Percentiles rank a stretch among this genome's conserved stretches.
Conservation (phyloP, 2,888 invertebrate genomes). For the Abscondita cerata region DNA sequence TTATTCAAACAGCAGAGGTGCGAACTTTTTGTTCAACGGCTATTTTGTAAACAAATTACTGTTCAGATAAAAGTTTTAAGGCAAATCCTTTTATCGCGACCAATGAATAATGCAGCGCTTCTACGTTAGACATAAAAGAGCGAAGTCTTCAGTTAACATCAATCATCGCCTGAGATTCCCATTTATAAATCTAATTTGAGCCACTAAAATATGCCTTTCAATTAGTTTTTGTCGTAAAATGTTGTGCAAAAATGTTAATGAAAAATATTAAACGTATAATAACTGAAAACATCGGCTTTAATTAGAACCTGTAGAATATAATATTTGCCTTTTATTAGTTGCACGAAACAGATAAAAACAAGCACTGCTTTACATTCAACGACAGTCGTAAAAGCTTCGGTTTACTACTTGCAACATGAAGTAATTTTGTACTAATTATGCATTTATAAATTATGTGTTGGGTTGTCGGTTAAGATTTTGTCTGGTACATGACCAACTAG, state of each 20-base stretch:
- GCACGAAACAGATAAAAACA: conserved; percentile 11
- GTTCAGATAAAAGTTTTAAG: conserved; percentile 59
- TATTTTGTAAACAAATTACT: conserved; percentile 60
- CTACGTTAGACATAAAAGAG: conserved; percentile 42
- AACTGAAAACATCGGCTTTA: conserved; percentile 5
- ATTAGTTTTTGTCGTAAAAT: conserved; percentile 49
- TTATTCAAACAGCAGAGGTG: conserved; percentile 57
- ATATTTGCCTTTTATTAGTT: background rate
- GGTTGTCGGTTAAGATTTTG: conserved; percentile 20
- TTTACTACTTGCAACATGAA: conserved; percentile 16
- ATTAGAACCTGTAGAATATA: background rate
- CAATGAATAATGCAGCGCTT: conserved; percentile 58
- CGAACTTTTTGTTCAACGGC: conserved; percentile 54
- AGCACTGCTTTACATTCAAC: conserved; percentile 13
- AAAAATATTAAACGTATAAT: background rate
- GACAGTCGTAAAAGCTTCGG: conserved; percentile 21
- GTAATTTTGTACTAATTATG: conserved; percentile 44
- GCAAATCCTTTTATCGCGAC: conserved; percentile 58
- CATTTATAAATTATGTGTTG: conserved; percentile 35
- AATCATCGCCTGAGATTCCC: conserved; percentile 43
- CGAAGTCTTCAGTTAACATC: conserved; percentile 37
- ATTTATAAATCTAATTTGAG: conserved; percentile 51
- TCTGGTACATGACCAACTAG: conserved; percentile 45
- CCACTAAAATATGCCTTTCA: conserved; percentile 50
- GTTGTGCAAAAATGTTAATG: conserved; percentile 4